phyloP scores from a whole-genome alignment of 37 sponge, comb jelly and placozoan species.

The Ianthella basta region DNA sequence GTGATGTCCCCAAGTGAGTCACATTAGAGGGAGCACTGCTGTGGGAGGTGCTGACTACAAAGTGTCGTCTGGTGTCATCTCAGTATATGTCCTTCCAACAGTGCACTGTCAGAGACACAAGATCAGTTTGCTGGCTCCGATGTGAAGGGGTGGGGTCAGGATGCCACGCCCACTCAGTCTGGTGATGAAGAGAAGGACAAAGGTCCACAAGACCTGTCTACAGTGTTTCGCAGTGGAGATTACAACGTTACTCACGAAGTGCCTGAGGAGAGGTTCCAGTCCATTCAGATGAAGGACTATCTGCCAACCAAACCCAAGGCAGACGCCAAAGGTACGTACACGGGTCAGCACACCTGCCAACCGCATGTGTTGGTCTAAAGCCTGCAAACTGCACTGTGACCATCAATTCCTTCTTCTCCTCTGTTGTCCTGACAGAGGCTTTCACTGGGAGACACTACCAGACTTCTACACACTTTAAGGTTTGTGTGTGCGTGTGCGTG shows the following conservation, averaged over 20 bases:
- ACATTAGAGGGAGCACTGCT: background rate
- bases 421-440: background rate
- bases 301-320: background rate
- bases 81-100: background rate
- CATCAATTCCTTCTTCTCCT: too few relatives aligned
- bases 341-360: background rate
- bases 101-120: slow-evolving; percentile 3
- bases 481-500: background rate
- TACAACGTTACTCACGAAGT: slow-evolving; percentile 39
- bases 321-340: background rate
- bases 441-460: slow-evolving; percentile 45
- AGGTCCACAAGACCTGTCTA: slow-evolving; percentile 20
- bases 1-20: slow-evolving; percentile 50
- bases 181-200: background rate
- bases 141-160: background rate
- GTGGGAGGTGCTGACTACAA: background rate
- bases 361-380: background rate
- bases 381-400: background rate
- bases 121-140: background rate
- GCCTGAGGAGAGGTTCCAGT: slow-evolving; percentile 39
- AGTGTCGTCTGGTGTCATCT: background rate
- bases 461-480: slow-evolving; percentile 63
- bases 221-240: slow-evolving; percentile 77
- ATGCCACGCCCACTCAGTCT: background rate
- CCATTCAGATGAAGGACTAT: slow-evolving; percentile 57